A percentile compares a stretch with the other conserved stretches of the same genome.
phyloP scores from a whole-genome alignment of 2,797 vertebrate genomes.

The Halcyon leucocephala region DNA sequence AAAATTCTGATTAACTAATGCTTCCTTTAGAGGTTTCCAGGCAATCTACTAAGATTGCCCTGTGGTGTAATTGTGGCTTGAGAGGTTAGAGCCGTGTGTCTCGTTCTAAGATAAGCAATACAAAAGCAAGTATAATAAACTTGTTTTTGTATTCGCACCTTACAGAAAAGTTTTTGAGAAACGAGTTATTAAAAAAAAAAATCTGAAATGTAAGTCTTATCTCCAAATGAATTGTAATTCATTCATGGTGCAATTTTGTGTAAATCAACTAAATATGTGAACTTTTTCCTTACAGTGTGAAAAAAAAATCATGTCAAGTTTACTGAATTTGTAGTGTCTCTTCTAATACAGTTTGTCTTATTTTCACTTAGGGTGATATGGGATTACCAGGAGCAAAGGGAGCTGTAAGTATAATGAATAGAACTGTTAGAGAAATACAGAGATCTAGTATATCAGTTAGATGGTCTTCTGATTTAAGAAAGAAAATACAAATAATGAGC shows the following conservation, averaged over 20 bases:
- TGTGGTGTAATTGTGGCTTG: background rate
- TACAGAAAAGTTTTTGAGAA: background rate
- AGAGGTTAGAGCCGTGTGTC: background rate
- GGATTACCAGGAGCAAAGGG: slow-evolving; percentile 93
- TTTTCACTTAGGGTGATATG: slow-evolving; percentile 85
- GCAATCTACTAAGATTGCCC: background rate
- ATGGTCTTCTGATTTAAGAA: background rate
- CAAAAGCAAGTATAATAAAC: background rate
- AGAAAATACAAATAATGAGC: slow-evolving; percentile 11
- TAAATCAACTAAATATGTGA: background rate
- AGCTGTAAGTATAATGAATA: slow-evolving; percentile 85
- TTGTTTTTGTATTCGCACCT: background rate
- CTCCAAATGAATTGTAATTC: background rate
- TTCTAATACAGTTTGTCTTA: slow-evolving; percentile 62
- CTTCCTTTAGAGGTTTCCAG: background rate
- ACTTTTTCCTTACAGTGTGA: background rate
- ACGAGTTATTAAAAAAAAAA: background rate
- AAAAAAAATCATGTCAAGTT: background rate
- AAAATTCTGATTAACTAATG: background rate
- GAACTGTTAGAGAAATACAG: background rate
- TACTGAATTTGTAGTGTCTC: background rate
- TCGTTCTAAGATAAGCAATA: background rate
- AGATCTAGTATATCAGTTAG: slow-evolving; percentile 1
- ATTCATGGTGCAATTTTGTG: background rate
- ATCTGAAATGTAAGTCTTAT: background rate